Evolutionary conservation across 2,113 vertebrate species (phyloP), one percentile per base, ranked within the genome.

Genomic region (Lycocorax pyrrhopterus): DNA sequence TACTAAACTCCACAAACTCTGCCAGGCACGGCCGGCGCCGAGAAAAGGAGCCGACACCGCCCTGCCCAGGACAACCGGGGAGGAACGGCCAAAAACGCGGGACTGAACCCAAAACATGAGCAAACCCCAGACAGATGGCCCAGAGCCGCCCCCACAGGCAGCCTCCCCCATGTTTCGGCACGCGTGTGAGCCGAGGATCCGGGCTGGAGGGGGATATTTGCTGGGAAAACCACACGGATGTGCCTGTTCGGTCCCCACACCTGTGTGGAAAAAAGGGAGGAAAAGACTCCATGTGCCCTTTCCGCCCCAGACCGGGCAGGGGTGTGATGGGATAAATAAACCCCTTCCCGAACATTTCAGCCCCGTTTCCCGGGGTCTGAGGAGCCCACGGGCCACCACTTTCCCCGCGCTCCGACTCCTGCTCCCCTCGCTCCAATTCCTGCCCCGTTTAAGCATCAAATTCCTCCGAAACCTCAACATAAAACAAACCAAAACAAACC

Each of bases 1-100:
- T 44, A 35, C 25, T 27, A 41, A 93, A 93, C 95, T 92, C 73
- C 29, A 6, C 62, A 58, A 81, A 72, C 71, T 96, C 55, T 69
- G 66, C 63, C 87, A 44, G 79, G 72, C 79, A 71, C 1, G 41
- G 41, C 41, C 32, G 22, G 63, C 7, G 18, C 43, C 26, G 32
- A 56, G 56, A 19, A 37, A 39, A 49, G 46, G n/a, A 62, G 52
- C 23, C 2, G 35, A 16, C 83, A 16, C 21, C 2, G 4, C 55
- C 56, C 75, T 33, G 39, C 37, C 49, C 8, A 3, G 41, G 33
- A 59, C 20, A 63, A 51, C 55, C 1, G 1, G 32, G 26, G 10
- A 60, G 35, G 39, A 91, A 84, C 6, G 0, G 6, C 17, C 17
- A n/a, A 15, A 25, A 32, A 12, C 21, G 6, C 4, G 6, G 32